Conservation (phyloP, 1,140 invertebrate species). For the Belonocnema kinseyi region DNA sequence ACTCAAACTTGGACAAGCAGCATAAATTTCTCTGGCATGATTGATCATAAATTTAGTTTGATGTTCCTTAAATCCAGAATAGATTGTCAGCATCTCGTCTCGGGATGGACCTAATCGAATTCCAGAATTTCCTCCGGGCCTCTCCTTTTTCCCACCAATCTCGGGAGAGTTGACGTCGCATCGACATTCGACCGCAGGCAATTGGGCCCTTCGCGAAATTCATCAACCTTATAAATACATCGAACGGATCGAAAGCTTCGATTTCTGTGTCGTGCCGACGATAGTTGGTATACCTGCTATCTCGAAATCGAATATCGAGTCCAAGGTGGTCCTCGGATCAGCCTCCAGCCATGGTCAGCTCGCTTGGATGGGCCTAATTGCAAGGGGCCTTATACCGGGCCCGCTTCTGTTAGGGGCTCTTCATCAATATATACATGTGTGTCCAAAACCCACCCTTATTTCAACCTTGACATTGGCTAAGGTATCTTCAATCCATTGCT, state of each 20-base stretch:
- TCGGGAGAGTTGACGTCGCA: neutral
- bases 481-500: neutral
- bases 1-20: neutral
- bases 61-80: slow-evolving; percentile 24
- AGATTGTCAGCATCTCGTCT: slow-evolving; percentile 25
- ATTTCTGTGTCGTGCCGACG: slow-evolving; percentile 30
- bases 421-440: slow-evolving; percentile 19
- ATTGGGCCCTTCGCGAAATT: slow-evolving; percentile 22
- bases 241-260: slow-evolving; percentile 23
- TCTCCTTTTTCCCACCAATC: slow-evolving; percentile 14
- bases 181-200: neutral
- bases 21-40: slow-evolving; percentile 2
- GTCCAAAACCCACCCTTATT: neutral
- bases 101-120: slow-evolving; percentile 13
- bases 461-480: neutral
- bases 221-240: slow-evolving; percentile 29
- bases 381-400: slow-evolving; percentile 16
- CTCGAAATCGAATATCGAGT: slow-evolving; percentile 42
- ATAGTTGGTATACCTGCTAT: slow-evolving; percentile 23
- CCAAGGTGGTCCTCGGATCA: slow-evolving; percentile 38
- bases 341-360: slow-evolving; percentile 20
- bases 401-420: slow-evolving; percentile 21
- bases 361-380: slow-evolving; percentile 34
- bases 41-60: slow-evolving; percentile 4
- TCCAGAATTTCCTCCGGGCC: slow-evolving; percentile 10